Conservation (phyloP, 2,113 vertebrate genomes). For the Gadus chalcogrammus region DNA sequence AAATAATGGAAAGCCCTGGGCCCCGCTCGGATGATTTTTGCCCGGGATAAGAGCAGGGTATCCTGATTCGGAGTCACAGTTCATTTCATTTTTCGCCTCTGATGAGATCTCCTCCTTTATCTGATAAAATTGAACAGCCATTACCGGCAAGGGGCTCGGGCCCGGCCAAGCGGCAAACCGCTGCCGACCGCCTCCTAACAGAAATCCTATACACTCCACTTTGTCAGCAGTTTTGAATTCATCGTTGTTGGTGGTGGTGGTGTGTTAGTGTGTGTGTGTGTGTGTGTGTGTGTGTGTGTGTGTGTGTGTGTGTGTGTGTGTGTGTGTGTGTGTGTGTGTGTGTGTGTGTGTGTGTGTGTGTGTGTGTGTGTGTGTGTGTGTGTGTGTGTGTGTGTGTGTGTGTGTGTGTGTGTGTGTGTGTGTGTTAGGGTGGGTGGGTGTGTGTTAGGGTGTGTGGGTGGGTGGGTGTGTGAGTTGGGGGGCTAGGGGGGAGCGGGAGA, state of each 20-base stretch:
- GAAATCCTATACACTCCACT: conserved; percentile 99
- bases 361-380: too few species aligned
- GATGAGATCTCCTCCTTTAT: conserved; percentile 99
- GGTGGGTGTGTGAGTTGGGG: not conserved
- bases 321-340: too few species aligned
- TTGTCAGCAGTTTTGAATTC: conserved; percentile 99
- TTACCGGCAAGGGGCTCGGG: conserved; percentile 91
- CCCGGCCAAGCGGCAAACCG: conserved; percentile 82
- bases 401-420: too few species aligned
- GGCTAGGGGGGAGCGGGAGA: not conserved
- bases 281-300: not conserved
- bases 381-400: not conserved
- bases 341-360: not conserved
- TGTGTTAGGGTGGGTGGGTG: not conserved
- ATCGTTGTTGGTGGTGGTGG: conserved; percentile 78
- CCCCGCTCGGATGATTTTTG: conserved; percentile 97
- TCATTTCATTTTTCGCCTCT: conserved; percentile 99
- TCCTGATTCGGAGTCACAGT: conserved; percentile 99
- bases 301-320: not conserved
- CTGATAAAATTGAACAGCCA: conserved; percentile 99
- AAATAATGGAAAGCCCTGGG: conserved; percentile 99
- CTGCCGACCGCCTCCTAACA: conserved; percentile 95
- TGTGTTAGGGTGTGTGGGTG: not conserved
- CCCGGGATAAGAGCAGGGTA: conserved; percentile 94
- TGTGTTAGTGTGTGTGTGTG: too few species aligned